Conservation (phyloP, 2,888 invertebrate species). For the Euclidia mi region DNA sequence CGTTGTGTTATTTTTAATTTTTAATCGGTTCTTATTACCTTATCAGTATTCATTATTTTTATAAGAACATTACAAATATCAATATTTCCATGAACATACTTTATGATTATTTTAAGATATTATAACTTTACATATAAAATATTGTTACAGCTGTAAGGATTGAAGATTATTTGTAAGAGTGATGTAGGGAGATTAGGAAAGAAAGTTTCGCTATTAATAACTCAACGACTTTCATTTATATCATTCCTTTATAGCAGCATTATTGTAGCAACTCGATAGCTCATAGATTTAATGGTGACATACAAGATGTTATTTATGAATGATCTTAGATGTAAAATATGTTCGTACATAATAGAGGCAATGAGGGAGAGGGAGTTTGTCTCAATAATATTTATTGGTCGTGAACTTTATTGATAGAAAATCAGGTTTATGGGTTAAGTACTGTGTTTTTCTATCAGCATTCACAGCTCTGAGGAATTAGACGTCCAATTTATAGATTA, state of each 20-base stretch:
- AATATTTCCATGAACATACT: slow-evolving; percentile 37
- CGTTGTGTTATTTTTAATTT: slow-evolving; percentile 1
- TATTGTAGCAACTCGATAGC: slow-evolving; percentile 41
- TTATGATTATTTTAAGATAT: slow-evolving; percentile 35
- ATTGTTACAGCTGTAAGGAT: slow-evolving; percentile 42
- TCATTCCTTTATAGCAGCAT: slow-evolving; percentile 45
- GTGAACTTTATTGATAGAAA: slow-evolving; percentile 10
- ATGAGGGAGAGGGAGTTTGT: too few relatives aligned
- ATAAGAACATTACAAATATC: slow-evolving; percentile 42
- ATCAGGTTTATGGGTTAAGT: not conserved
- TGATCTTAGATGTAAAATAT: slow-evolving; percentile 31
- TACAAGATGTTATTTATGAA: slow-evolving; percentile 37
- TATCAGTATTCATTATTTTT: too few relatives aligned
- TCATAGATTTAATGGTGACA: slow-evolving; percentile 52
- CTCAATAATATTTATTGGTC: slow-evolving; percentile 35
- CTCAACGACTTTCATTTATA: slow-evolving; percentile 43
- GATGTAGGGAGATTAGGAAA: slow-evolving; percentile 45
- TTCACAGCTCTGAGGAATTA: too few relatives aligned
- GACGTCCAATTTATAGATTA: too few relatives aligned
- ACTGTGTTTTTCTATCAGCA: too few relatives aligned
- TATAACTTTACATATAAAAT: slow-evolving; percentile 54
- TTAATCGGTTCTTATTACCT: too few relatives aligned
- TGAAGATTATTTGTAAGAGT: slow-evolving; percentile 39
- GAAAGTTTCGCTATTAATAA: slow-evolving; percentile 51
- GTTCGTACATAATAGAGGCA: slow-evolving; percentile 31